These are phyloP conservation scores for Tipula unca DNA, from an alignment of 2,888 invertebrate species.

Conservation along the genomic window DNA sequence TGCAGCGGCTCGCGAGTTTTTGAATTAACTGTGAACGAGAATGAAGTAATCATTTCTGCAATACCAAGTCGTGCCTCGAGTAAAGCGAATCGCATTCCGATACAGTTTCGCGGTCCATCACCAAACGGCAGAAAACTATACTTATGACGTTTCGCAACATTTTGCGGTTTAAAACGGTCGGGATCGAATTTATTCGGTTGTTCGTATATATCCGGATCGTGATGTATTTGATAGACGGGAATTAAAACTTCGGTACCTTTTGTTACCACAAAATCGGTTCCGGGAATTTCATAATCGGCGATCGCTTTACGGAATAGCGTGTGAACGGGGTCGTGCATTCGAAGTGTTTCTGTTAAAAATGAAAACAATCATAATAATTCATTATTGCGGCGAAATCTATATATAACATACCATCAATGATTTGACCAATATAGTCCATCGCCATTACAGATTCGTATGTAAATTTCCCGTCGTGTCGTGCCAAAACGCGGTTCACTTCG, in stretches of 20 bases:
- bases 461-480: constrained; percentile 33
- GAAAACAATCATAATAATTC: neutral
- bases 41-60: constrained; percentile 28
- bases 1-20: neutral
- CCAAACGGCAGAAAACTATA: constrained; percentile 36
- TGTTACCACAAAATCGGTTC: constrained; percentile 28
- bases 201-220: constrained; percentile 34
- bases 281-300: constrained; percentile 32
- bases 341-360: constrained; percentile 34
- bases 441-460: constrained; percentile 42
- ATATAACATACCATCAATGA: constrained; percentile 36
- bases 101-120: constrained; percentile 36
- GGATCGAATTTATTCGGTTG: constrained; percentile 36
- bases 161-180: constrained; percentile 33
- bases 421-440: constrained; percentile 42
- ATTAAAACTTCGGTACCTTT: constrained; percentile 30
- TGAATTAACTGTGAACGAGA: neutral
- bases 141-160: constrained; percentile 29
- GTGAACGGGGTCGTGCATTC: constrained; percentile 42
- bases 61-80: constrained; percentile 35
- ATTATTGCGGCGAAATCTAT: neutral
- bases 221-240: constrained; percentile 32
- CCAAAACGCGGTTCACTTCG: constrained; percentile 37
- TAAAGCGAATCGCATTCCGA: constrained; percentile 38
- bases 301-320: constrained; percentile 39